Evolutionary conservation across 2,888 invertebrate genomes (phyloP).

Genomic region (Nowickia ferox): DNA sequence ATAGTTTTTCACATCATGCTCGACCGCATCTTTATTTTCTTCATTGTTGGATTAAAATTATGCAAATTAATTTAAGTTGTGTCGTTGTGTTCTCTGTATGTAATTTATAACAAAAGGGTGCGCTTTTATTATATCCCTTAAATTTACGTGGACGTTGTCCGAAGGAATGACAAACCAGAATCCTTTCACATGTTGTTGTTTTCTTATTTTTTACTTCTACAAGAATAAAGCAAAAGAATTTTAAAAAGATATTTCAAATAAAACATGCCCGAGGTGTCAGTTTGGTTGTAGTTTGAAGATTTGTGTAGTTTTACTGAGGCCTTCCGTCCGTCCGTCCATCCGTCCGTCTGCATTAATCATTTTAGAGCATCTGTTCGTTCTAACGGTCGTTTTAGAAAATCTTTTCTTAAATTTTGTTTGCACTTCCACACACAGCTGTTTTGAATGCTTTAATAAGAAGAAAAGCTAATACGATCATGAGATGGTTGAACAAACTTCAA

Average conservation of each 20-base stretch:
- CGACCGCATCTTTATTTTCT: conserved; percentile 63
- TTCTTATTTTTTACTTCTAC: not conserved
- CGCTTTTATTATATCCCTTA: conserved; percentile 45
- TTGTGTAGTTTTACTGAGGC: not conserved
- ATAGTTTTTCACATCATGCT: conserved; percentile 57
- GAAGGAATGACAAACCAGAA: conserved; percentile 70
- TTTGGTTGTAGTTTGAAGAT: conserved; percentile 7
- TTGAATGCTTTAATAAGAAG: not conserved
- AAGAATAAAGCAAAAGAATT: not conserved
- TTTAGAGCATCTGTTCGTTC: conserved; percentile 63
- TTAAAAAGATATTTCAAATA: not conserved
- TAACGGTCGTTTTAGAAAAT: conserved; percentile 61
- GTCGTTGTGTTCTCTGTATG: not conserved
- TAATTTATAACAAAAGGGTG: conserved; percentile 60
- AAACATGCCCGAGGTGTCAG: conserved; percentile 49
- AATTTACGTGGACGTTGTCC: conserved; percentile 70
- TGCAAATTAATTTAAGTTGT: conserved; percentile 64
- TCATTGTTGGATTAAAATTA: conserved; percentile 56
- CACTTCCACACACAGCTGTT: conserved; percentile 63
- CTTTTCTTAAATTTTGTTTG: conserved; percentile 8
- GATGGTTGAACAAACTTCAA: conserved; percentile 4
- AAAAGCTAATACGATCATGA: conserved; percentile 42
- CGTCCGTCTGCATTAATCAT: conserved; percentile 9
- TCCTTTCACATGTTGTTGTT: conserved; percentile 45
- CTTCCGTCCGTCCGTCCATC: not conserved